Evolutionary conservation across 1,140 invertebrate genomes (phyloP).

Genomic region (Drosophila virilis): DNA sequence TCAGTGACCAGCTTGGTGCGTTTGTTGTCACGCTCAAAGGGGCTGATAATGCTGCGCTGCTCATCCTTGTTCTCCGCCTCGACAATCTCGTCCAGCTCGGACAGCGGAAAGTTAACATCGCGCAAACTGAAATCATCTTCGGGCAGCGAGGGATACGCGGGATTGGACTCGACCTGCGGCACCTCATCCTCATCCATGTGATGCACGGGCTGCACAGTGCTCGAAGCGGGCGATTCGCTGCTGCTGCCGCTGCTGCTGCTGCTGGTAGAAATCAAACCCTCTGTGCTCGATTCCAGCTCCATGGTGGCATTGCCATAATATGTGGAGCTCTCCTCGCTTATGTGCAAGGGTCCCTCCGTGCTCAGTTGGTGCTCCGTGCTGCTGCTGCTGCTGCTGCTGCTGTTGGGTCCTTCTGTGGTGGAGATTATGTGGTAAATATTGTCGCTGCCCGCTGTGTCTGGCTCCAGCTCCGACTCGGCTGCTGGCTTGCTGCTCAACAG

Average conservation of each 20-base stretch:
- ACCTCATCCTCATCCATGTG: conserved; percentile 77
- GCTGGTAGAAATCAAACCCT: conserved; percentile 21
- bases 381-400: conserved; percentile 9
- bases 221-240: conserved; percentile 38
- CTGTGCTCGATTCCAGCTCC: conserved; percentile 44
- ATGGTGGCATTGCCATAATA: conserved; percentile 2
- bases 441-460: conserved; percentile 75
- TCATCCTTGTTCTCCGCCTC: conserved; percentile 68
- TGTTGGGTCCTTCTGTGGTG: conserved; percentile 71
- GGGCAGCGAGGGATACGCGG: conserved; percentile 77
- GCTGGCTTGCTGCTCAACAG: neutral
- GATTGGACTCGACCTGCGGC: conserved; percentile 77
- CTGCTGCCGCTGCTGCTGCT: conserved; percentile 27
- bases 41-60: conserved; percentile 56
- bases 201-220: conserved; percentile 37
- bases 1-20: conserved; percentile 52
- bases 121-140: conserved; percentile 78
- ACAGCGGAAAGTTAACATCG: conserved; percentile 76
- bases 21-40: conserved; percentile 55
- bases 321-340: conserved; percentile 1
- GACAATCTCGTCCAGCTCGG: conserved; percentile 63
- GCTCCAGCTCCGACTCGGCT: conserved; percentile 57
- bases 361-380: conserved; percentile 28
- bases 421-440: conserved; percentile 80
- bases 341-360: conserved; percentile 32